Percentiles rank a stretch among this genome's conserved stretches.
phyloP scores from a whole-genome alignment of 2,113 vertebrate genomes.

The Zapus hudsonius region DNA sequence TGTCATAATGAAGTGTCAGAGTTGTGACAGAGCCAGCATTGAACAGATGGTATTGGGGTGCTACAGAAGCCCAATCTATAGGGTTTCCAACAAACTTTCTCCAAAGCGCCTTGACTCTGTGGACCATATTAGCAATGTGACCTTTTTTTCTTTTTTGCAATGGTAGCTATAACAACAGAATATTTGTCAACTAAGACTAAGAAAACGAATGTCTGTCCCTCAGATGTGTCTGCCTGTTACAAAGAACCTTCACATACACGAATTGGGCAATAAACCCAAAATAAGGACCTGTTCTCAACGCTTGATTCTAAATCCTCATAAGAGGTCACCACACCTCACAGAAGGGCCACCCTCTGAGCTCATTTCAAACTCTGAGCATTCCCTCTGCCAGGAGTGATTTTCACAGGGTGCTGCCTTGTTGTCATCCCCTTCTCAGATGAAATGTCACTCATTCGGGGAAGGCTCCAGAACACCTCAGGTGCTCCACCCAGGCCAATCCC shows the following conservation, averaged over 20 bases:
- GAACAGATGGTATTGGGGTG: not conserved
- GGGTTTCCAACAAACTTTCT: not conserved
- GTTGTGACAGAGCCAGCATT: not conserved
- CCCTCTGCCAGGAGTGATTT: not conserved
- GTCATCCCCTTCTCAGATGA: not conserved
- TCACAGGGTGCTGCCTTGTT: not conserved
- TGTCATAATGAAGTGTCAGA: not conserved
- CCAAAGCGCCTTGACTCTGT: not conserved
- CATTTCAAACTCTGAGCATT: not conserved
- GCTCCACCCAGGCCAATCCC: not conserved
- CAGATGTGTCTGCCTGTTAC: not conserved
- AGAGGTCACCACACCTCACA: not conserved
- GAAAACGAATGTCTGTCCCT: not conserved
- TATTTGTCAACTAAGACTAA: not conserved
- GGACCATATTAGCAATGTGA: not conserved
- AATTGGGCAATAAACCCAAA: not conserved
- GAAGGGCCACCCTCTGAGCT: not conserved
- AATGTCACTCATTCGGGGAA: not conserved
- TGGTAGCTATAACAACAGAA: not conserved
- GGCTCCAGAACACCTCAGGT: not conserved
- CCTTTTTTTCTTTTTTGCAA: not conserved
- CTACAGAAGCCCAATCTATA: not conserved
- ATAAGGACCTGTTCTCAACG: not conserved
- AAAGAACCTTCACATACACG: no score
- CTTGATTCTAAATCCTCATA: not conserved